Base-by-base conservation (phyloP, 53 echinoderm and acorn worm genomes). In the Glandiceps talaboti region DNA sequence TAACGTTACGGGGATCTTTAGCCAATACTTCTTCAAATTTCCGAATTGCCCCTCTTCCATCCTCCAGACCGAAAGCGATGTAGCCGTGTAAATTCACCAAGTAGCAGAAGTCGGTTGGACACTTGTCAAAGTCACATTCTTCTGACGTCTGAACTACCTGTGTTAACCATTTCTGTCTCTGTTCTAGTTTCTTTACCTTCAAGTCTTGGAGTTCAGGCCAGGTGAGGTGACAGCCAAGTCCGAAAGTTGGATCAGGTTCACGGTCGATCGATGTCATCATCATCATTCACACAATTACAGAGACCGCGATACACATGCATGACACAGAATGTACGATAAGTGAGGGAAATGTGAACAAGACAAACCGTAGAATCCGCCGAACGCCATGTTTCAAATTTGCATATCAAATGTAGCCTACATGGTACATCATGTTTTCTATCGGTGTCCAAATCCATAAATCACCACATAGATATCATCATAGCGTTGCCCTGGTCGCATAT, bases 11-110 rank as follows among this genome's bases (percentile, higher is more conserved):
- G 1, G 80, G 79, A 31, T 94, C 94, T 0, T 88, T 74, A 0
- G 76, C 31, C 33, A 91, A 74, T 0, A 91, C 94, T 12, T 82
- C 81, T 74, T 73, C 29, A 73, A 94, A 94, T 74, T 80, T 89
- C 0, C 29, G 80, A 28, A 82, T 81, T 0, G 91, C 89, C 14
- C 79, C 74, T 14, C 82, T 85, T 30, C 82, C 89, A 1, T 94
- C 80, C 10, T 83, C 79, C 30, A 94, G 84, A 12, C 81, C 79
- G 77, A 83, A 89, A 14, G 84, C 91, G 28, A 94, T 86, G 79
- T 89, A 94, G 0, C 94, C 94, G 31, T 89, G 89, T 26, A 94
- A 77, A 33, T 94, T 94, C 30, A 85, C 84, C 31, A 85, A 76
- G 20, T 85, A 80, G 0, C 85, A 85, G 84, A 82, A 94, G 30